Evolutionary conservation across 35 echinoderm and acorn worm species (phyloP).

Genomic region (Acanthaster planci): DNA sequence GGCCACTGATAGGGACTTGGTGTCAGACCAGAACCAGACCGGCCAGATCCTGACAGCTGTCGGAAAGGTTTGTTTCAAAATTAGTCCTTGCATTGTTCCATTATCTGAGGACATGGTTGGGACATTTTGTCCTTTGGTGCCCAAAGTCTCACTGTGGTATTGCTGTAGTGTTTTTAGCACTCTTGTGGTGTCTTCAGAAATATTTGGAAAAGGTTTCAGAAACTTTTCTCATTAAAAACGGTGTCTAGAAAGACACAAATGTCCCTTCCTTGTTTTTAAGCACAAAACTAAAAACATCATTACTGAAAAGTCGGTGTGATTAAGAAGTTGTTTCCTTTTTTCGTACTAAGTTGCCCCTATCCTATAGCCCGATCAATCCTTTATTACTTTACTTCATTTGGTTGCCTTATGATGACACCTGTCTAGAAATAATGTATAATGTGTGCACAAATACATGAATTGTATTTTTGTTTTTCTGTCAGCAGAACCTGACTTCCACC

Average conservation of each 20-base stretch:
- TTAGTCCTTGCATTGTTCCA: neutral
- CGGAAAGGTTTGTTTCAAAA: slow-evolving; percentile 35
- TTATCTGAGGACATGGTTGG: neutral
- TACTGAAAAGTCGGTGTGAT: too few relatives aligned
- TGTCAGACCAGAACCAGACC: slow-evolving; percentile 24
- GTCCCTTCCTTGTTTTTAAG: too few relatives aligned
- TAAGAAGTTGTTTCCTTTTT: too few relatives aligned
- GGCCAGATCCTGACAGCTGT: slow-evolving; percentile 39
- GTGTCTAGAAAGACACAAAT: too few relatives aligned
- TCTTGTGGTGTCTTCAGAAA: neutral
- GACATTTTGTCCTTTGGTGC: neutral
- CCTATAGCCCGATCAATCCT: too few relatives aligned
- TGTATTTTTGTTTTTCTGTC: slow-evolving; percentile 24
- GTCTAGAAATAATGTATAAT: too few relatives aligned
- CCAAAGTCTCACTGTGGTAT: neutral
- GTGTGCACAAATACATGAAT: too few relatives aligned
- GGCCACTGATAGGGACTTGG: slow-evolving; percentile 56
- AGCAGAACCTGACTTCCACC: slow-evolving; percentile 29
- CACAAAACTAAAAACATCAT: too few relatives aligned
- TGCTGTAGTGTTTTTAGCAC: neutral
- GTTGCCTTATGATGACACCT: too few relatives aligned
- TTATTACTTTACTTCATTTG: too few relatives aligned
- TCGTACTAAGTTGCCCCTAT: too few relatives aligned
- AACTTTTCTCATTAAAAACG: neutral
- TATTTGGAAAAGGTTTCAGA: neutral